phyloP scores from a whole-genome alignment of 2,888 invertebrate genomes.

The Eupsilia transversa region DNA sequence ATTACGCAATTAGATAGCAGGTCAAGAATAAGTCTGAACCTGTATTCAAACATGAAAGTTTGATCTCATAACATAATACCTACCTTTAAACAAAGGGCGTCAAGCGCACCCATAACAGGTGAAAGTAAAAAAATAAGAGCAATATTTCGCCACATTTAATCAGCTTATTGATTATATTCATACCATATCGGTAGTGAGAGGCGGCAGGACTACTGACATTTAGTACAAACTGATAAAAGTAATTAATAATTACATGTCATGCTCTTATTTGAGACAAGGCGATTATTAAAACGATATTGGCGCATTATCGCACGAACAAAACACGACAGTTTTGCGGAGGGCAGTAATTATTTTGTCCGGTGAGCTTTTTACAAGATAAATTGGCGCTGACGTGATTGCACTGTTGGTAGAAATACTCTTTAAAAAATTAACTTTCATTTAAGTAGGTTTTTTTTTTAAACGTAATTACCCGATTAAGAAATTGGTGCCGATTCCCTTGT shows the following conservation, averaged over 20 bases:
- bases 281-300: conserved; percentile 43
- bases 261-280: conserved; percentile 50
- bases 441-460: neutral
- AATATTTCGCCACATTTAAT: conserved; percentile 70
- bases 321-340: conserved; percentile 26
- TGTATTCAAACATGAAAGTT: neutral
- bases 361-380: conserved; percentile 29
- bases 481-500: too few relatives aligned
- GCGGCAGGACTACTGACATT: conserved; percentile 66
- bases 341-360: conserved; percentile 36
- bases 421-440: conserved; percentile 16
- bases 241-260: conserved; percentile 52
- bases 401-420: neutral
- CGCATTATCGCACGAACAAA: conserved; percentile 34
- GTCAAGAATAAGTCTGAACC: neutral
- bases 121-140: conserved; percentile 73
- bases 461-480: neutral
- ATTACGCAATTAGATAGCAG: too few relatives aligned
- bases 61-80: conserved; percentile 1
- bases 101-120: conserved; percentile 37
- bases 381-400: conserved; percentile 6
- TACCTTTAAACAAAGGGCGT: conserved; percentile 34
- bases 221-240: conserved; percentile 51
- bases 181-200: conserved; percentile 62
- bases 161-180: conserved; percentile 59